phyloP scores from a whole-genome alignment of 2,797 vertebrate genomes.

The Petrocephalus sullivani region DNA sequence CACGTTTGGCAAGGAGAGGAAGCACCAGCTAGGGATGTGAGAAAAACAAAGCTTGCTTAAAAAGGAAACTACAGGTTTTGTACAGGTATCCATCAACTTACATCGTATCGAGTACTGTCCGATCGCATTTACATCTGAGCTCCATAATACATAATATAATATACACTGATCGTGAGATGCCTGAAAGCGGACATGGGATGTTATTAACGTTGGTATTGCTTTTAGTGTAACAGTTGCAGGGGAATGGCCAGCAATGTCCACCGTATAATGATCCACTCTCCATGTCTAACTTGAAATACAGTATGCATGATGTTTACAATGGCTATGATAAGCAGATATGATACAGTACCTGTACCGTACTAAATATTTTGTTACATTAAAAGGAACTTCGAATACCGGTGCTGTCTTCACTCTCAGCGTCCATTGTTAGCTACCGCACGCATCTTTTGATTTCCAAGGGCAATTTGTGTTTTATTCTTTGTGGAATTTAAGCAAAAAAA shows the following conservation, averaged over 20 bases:
- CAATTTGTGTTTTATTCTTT: not conserved
- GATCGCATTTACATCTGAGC: not conserved
- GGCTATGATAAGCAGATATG: not conserved
- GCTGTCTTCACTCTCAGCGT: not conserved
- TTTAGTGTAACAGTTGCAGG: not conserved
- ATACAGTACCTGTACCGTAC: not conserved
- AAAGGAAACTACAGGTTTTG: not conserved
- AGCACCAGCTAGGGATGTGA: slow-evolving; percentile 31
- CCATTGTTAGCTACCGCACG: not conserved
- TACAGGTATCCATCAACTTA: not conserved
- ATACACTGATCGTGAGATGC: not conserved
- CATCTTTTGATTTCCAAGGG: not conserved
- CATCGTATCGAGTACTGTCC: not conserved
- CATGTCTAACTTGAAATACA: not conserved
- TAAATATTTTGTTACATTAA: not conserved
- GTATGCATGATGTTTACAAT: not conserved
- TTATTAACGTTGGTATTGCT: not conserved
- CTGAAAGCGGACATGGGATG: not conserved
- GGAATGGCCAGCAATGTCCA: not conserved
- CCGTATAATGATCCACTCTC: not conserved
- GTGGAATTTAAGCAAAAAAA: not conserved
- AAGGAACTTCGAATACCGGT: not conserved
- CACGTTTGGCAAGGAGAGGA: slow-evolving; percentile 46
- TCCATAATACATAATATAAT: not conserved
- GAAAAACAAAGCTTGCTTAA: not conserved